Evolutionary conservation across 2,113 vertebrate genomes (phyloP).

Genomic region (Cavia porcellus): DNA sequence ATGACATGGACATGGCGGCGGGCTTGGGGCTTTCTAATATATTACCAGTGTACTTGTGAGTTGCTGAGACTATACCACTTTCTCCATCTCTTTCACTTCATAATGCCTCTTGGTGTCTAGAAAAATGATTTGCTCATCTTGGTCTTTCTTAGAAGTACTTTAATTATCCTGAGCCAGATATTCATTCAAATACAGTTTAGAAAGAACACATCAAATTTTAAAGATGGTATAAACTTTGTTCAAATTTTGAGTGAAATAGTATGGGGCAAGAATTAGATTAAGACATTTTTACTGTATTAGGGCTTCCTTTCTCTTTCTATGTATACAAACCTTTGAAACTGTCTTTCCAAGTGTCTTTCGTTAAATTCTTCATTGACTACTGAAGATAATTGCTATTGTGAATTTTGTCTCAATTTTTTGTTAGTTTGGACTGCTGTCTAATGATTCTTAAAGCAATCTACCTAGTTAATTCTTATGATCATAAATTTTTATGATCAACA

Average conservation of each 20-base stretch:
- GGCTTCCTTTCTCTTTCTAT: conserved; percentile 13
- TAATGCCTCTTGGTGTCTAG: neutral
- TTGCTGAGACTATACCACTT: neutral
- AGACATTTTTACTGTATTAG: neutral
- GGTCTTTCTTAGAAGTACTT: neutral
- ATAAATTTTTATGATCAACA: neutral
- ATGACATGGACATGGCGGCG: neutral
- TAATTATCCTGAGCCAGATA: neutral
- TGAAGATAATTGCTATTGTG: neutral
- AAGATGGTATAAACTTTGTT: neutral
- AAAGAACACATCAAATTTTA: conserved; percentile 8
- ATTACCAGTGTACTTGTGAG: neutral
- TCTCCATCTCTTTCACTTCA: neutral
- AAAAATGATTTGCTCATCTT: neutral
- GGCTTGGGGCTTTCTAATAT: neutral
- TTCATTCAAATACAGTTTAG: neutral
- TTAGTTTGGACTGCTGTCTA: neutral
- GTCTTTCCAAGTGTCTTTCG: neutral
- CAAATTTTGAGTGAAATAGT: conserved; percentile 21
- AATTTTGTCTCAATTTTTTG: neutral
- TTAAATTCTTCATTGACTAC: neutral
- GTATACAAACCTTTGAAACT: conserved; percentile 1
- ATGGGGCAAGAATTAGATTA: neutral
- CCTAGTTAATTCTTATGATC: neutral
- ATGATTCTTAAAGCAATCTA: neutral